Conservation (phyloP, 2,888 invertebrate species). For the Petrolisthes manimaculis region DNA sequence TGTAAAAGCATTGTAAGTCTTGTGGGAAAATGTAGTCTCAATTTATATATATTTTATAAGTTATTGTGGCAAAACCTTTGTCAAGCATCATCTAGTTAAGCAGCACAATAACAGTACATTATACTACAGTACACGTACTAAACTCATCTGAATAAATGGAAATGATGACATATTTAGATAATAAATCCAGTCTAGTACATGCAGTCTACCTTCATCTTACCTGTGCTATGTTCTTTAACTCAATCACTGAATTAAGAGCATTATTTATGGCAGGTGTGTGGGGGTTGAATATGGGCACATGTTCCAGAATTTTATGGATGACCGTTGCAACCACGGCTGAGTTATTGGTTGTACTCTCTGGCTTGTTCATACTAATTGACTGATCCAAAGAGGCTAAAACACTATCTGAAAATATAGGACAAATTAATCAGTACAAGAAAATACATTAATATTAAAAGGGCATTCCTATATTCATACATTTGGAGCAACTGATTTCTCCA, state of each 20-base stretch:
- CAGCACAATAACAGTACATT: too few species aligned
- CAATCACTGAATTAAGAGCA: conserved; percentile 32
- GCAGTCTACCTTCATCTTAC: background rate
- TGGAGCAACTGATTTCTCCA: too few species aligned
- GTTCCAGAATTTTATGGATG: conserved; percentile 19
- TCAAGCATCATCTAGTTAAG: too few species aligned
- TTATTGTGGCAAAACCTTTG: too few species aligned
- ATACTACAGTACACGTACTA: too few species aligned
- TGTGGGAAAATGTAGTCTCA: too few species aligned
- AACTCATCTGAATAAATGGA: background rate
- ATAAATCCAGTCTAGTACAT: background rate
- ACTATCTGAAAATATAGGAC: conserved; percentile 16
- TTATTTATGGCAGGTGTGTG: conserved; percentile 2
- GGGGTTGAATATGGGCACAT: background rate
- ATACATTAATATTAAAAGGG: too few species aligned
- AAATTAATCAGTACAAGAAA: background rate
- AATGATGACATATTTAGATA: background rate
- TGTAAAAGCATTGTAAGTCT: too few species aligned
- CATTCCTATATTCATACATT: too few species aligned
- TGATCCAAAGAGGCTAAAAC: background rate
- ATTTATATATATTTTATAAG: too few species aligned
- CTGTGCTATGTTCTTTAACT: conserved; percentile 9
- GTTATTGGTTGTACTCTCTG: background rate
- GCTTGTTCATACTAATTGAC: background rate
- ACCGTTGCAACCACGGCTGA: conserved; percentile 24